Percentiles rank a stretch among this genome's conserved stretches.
Conservation (phyloP, 2,797 vertebrate species). For the Pristis pectinata region DNA sequence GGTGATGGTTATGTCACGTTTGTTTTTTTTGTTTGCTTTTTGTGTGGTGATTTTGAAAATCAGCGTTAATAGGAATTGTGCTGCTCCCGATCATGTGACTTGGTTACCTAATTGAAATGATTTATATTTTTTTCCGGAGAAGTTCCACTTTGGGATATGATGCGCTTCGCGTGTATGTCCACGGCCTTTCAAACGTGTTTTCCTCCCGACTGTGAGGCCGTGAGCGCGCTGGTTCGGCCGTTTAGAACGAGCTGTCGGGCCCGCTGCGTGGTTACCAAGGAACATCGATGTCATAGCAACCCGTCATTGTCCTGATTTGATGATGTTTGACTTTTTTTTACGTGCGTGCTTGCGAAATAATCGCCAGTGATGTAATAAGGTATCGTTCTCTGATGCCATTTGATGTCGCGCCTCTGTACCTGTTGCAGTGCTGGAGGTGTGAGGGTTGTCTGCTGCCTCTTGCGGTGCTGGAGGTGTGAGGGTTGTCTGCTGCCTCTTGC, state of each 20-base stretch:
- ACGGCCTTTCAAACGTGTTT: slow-evolving; percentile 4
- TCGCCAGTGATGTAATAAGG: neutral
- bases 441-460: no score
- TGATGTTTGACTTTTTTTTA: neutral
- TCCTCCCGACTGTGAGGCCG: neutral
- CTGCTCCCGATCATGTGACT: neutral
- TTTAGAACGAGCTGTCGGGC: neutral
- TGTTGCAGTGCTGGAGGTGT: neutral
- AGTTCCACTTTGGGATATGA: neutral
- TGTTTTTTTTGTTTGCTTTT: neutral
- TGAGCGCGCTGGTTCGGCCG: neutral
- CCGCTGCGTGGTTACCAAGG: slow-evolving; percentile 6
- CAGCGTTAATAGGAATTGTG: neutral
- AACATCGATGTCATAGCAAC: slow-evolving; percentile 2
- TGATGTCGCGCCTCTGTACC: neutral
- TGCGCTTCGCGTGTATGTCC: neutral
- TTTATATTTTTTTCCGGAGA: neutral
- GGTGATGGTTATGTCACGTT: neutral
- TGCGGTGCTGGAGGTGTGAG: no score
- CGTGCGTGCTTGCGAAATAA: neutral
- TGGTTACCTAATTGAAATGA: neutral
- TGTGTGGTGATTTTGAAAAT: neutral
- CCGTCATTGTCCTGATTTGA: slow-evolving; percentile 5
- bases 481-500: no score
- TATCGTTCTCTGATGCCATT: neutral